Base-by-base conservation (phyloP, 1,140 invertebrate genomes). In the Drosophila arizonae region DNA sequence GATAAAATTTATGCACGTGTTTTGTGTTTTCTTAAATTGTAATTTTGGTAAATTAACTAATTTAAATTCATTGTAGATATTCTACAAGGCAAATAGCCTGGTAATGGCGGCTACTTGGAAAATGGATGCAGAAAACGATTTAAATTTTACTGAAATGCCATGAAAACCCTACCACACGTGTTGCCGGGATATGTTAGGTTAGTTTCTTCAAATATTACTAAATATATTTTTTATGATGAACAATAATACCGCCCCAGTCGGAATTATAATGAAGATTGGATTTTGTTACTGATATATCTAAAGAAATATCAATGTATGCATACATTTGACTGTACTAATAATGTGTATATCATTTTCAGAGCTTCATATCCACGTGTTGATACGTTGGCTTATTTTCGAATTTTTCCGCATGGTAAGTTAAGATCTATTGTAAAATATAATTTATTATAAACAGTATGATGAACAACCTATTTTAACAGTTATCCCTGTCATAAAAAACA, bases 401-500 rank as follows among this genome's bases (percentile, higher is more conserved):
- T 3, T 13, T 39, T 13, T 55, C 26, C 9, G 13, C 51, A 21
- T 67, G 50, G 72, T 79, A 46, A 66, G 71, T 26, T n/a, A 6
- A 15, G 11, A 45, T 28, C 3, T 11, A 30, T 13, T 2, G 10
- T 39, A 0, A 24, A 30, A 48, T 43, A 9, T 2, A 48, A 24
- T 13, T 33, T 36, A 24, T 3, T 45, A 3, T 30, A 43, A 54
- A 24, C n/a, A 4, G 28, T 17, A 54, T 81, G 79, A 82, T 82
- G 79, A 82, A 71, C 75, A 82, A 17, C 17, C 69, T 71, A 36
- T 51, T 81, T 70, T 64, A 80, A 81, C 79, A 82, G 80, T 82
- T 82, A 82, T 82, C 80, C 80, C 80, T 82, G 72, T 79, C 80
- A 82, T 82, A 82, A 82, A 41, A 69, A 82, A 33, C 8, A 33